A percentile compares a stretch with the other conserved stretches of the same genome.
These are phyloP conservation scores for Cynoglossus semilaevis DNA, from an alignment of 2,113 vertebrate genomes.

Conservation along the genomic window DNA sequence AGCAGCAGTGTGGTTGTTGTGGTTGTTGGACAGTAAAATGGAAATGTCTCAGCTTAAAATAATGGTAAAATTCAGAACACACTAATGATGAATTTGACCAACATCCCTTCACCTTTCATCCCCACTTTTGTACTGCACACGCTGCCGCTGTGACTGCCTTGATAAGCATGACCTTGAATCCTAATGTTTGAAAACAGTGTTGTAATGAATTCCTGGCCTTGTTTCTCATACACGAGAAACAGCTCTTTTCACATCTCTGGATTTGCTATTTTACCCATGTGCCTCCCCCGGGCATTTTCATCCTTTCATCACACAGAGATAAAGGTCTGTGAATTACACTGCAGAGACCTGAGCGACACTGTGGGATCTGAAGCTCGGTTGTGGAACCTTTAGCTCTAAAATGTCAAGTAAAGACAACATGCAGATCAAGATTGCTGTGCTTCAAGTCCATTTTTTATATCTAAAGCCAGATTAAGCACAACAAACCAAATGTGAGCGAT, in stretches of 20 bases:
- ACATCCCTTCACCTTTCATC: slow-evolving; percentile 28
- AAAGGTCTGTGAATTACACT: slow-evolving; percentile 55
- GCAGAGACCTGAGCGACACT: slow-evolving; percentile 37
- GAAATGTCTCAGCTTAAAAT: slow-evolving; percentile 7
- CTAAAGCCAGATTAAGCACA: background rate
- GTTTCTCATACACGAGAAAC: slow-evolving; percentile 32
- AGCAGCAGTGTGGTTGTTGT: too few species aligned
- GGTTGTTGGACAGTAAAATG: background rate
- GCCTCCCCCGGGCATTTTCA: slow-evolving; percentile 42
- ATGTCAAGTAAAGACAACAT: too few species aligned
- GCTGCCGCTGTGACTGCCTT: slow-evolving; percentile 16
- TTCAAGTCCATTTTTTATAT: background rate
- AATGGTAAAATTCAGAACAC: slow-evolving; percentile 15
- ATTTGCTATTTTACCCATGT: background rate
- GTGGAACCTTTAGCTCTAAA: slow-evolving; percentile 5
- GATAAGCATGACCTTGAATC: slow-evolving; percentile 59
- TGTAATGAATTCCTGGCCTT: slow-evolving; percentile 62
- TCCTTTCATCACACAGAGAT: slow-evolving; percentile 51
- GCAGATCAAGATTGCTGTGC: too few species aligned
- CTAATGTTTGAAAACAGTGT: slow-evolving; percentile 50
- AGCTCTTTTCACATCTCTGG: slow-evolving; percentile 38
- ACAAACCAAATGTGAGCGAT: too few species aligned
- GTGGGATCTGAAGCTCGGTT: slow-evolving; percentile 36
- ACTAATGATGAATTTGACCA: slow-evolving; percentile 56
- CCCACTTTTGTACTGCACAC: slow-evolving; percentile 7